Evolutionary conservation across 2,888 invertebrate species (phyloP).

Genomic region (Spicauda simplicius): DNA sequence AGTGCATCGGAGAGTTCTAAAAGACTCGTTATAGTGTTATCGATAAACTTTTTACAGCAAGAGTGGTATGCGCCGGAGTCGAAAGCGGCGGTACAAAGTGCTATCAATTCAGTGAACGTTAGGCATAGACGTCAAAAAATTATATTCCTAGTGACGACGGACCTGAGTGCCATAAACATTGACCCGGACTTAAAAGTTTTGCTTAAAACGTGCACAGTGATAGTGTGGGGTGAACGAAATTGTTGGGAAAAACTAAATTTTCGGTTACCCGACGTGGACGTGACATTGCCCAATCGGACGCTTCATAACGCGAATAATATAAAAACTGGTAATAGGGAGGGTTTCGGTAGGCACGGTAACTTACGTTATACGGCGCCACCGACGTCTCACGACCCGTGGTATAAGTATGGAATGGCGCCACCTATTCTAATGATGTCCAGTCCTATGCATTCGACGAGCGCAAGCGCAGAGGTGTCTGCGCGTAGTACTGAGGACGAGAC

Average conservation of each 20-base stretch:
- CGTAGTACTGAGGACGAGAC: constrained; percentile 87
- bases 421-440: constrained; percentile 85
- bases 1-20: constrained; percentile 86
- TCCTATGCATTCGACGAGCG: constrained; percentile 85
- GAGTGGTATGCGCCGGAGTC: constrained; percentile 94
- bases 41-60: constrained; percentile 91
- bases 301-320: constrained; percentile 80
- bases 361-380: constrained; percentile 82
- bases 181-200: constrained; percentile 91
- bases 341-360: constrained; percentile 79
- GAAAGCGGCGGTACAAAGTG: constrained; percentile 91
- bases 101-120: constrained; percentile 87
- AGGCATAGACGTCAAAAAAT: constrained; percentile 86
- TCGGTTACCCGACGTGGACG: constrained; percentile 92
- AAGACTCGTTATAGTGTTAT: constrained; percentile 91
- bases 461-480: constrained; percentile 86
- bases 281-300: constrained; percentile 84
- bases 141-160: constrained; percentile 82
- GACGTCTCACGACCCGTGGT: constrained; percentile 82
- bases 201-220: constrained; percentile 89
- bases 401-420: constrained; percentile 80
- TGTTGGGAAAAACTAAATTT: constrained; percentile 95
- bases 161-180: constrained; percentile 86
- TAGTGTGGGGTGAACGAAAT: constrained; percentile 92
- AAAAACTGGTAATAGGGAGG: constrained; percentile 77